Conservation (phyloP, 2,888 invertebrate species). For the Artemia sinica region DNA sequence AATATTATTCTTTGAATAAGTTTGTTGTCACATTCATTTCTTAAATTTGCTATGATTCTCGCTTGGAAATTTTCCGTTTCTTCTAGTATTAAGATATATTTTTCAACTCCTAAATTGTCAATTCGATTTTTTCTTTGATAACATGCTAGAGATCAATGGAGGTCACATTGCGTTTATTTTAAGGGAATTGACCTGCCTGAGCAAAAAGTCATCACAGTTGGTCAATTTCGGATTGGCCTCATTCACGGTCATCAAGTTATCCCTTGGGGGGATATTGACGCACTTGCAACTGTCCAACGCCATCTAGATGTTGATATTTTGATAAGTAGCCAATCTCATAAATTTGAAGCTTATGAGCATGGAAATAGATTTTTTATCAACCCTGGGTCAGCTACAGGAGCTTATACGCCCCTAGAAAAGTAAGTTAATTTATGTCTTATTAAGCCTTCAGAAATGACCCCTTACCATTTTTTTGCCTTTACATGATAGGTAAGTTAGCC, state of each 20-base stretch:
- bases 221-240: constrained; percentile 92
- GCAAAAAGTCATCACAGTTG: constrained; percentile 96
- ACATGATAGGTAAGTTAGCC: too few relatives aligned
- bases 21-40: too few relatives aligned
- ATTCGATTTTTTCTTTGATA: background rate
- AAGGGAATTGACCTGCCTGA: constrained; percentile 66
- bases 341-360: constrained; percentile 93
- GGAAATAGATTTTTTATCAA: constrained; percentile 98
- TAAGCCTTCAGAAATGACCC: constrained; percentile 4
- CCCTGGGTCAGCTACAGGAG: constrained; percentile 96
- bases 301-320: constrained; percentile 96
- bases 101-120: too few relatives aligned
- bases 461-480: background rate
- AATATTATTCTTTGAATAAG: too few relatives aligned
- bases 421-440: constrained; percentile 35
- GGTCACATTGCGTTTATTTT: constrained; percentile 28
- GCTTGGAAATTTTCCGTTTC: too few relatives aligned
- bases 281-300: constrained; percentile 76
- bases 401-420: constrained; percentile 81
- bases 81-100: too few relatives aligned
- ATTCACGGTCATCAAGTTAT: constrained; percentile 97
- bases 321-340: constrained; percentile 95
- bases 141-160: background rate
- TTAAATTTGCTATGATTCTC: too few relatives aligned
- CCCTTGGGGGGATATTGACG: constrained; percentile 89